Conservation (phyloP, 2,113 vertebrate species). For the Eulemur macaco region DNA sequence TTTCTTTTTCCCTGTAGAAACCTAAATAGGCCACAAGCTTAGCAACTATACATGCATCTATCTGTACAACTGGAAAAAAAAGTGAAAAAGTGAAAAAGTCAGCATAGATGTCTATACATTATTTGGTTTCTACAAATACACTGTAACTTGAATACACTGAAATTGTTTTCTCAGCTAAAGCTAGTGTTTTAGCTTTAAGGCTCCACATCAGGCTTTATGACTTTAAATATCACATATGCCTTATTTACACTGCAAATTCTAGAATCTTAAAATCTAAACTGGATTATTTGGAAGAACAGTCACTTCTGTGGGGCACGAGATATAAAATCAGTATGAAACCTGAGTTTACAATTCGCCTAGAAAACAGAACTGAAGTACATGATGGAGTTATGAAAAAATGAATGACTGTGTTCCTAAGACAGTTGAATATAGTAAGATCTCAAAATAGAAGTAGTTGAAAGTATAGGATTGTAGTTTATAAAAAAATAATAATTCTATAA, state of each 20-base stretch:
- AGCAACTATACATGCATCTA: not conserved
- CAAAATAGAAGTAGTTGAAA: not conserved
- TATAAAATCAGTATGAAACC: not conserved
- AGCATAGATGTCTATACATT: not conserved
- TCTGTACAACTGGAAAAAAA: not conserved
- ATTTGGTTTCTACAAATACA: not conserved
- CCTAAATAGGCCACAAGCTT: not conserved
- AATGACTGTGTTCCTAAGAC: not conserved
- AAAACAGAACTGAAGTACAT: not conserved
- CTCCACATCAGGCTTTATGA: not conserved
- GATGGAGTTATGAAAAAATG: not conserved
- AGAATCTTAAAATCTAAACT: not conserved
- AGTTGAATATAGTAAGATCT: not conserved
- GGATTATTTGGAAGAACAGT: not conserved
- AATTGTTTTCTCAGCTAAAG: not conserved
- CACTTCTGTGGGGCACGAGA: not conserved
- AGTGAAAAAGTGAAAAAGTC: not conserved
- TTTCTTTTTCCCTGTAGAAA: not conserved
- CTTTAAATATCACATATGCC: not conserved
- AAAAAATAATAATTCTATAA: not conserved
- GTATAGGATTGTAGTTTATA: not conserved
- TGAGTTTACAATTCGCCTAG: not conserved
- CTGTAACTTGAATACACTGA: not conserved
- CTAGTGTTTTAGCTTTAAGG: not conserved
- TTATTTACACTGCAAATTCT: conserved; percentile 1